A percentile compares a stretch with the other conserved stretches of the same genome.
Evolutionary conservation across 2,113 vertebrate genomes (phyloP).

Genomic region (Passer montanus): DNA sequence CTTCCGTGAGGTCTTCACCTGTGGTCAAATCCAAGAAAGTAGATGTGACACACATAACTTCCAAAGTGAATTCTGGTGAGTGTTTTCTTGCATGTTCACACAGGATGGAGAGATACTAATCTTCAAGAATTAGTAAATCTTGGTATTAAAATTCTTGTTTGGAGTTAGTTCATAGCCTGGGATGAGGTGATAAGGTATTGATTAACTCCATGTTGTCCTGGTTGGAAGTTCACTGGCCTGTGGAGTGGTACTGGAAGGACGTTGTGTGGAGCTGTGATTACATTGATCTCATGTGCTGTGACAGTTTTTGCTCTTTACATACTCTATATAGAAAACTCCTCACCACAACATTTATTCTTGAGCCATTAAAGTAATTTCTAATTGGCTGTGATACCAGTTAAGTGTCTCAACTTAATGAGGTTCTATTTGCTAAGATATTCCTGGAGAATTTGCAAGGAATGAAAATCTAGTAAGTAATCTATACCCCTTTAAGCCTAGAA

Average conservation of each 20-base stretch:
- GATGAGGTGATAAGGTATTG: not conserved
- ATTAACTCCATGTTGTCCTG: accelerated
- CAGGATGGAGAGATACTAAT: not conserved
- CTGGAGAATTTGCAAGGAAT: not conserved
- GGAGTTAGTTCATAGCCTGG: not conserved
- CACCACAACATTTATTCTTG: not conserved
- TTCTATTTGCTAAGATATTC: not conserved
- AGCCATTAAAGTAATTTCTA: not conserved
- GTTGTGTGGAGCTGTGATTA: not conserved
- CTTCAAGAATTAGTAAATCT: not conserved
- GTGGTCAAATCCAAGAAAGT: slow-evolving; percentile 76
- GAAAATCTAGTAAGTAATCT: not conserved
- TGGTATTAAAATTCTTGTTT: not conserved
- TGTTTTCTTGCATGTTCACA: not conserved
- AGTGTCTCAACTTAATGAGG: not conserved
- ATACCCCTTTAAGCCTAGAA: not conserved
- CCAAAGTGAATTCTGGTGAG: slow-evolving; percentile 91
- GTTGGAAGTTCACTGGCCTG: not conserved
- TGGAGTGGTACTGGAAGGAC: not conserved
- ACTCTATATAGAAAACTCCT: not conserved
- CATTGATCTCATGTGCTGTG: not conserved
- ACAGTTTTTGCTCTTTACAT: not conserved
- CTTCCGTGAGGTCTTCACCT: slow-evolving; percentile 53
- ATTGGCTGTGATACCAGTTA: not conserved
- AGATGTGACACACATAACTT: slow-evolving; percentile 79